These are phyloP conservation scores for Melipona quadrifasciata DNA, from an alignment of 1,140 invertebrate species.

Conservation along the genomic window DNA sequence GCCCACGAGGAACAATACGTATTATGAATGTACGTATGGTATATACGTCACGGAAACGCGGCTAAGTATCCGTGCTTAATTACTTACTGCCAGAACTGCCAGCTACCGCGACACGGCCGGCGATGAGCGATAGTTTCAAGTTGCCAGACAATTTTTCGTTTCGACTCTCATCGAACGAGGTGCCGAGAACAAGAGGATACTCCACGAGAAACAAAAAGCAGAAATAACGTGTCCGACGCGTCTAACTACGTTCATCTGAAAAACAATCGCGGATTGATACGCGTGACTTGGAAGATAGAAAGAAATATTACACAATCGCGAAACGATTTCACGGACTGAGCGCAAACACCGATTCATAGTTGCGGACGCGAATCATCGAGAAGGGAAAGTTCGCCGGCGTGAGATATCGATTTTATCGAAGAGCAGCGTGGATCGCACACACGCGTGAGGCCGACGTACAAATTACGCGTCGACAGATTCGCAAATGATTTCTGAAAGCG, in stretches of 20 bases:
- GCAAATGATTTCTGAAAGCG: conserved; percentile 54
- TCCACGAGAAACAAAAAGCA: conserved; percentile 6
- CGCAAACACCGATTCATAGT: neutral
- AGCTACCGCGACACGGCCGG: conserved; percentile 58
- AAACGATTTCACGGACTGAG: neutral
- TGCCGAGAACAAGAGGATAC: neutral
- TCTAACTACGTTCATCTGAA: conserved; percentile 4
- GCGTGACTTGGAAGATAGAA: neutral
- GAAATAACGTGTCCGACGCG: neutral
- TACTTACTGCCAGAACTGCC: conserved; percentile 70
- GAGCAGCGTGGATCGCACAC: neutral
- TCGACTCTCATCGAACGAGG: conserved; percentile 32
- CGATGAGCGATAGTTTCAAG: conserved; percentile 62
- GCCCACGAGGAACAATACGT: conserved; percentile 54
- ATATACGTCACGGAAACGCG: conserved; percentile 61
- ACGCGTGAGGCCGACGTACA: conserved; percentile 38
- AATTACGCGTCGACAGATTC: conserved; percentile 66
- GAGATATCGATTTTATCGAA: conserved; percentile 33
- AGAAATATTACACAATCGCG: too few species aligned
- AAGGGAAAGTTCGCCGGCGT: conserved; percentile 25
- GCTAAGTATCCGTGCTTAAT: conserved; percentile 68
- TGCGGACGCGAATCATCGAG: neutral
- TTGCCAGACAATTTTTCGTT: conserved; percentile 41
- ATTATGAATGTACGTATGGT: conserved; percentile 61
- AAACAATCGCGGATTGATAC: neutral